These are phyloP conservation scores for Pantherophis guttatus DNA, from an alignment of 2,113 vertebrate genomes.

Conservation along the genomic window DNA sequence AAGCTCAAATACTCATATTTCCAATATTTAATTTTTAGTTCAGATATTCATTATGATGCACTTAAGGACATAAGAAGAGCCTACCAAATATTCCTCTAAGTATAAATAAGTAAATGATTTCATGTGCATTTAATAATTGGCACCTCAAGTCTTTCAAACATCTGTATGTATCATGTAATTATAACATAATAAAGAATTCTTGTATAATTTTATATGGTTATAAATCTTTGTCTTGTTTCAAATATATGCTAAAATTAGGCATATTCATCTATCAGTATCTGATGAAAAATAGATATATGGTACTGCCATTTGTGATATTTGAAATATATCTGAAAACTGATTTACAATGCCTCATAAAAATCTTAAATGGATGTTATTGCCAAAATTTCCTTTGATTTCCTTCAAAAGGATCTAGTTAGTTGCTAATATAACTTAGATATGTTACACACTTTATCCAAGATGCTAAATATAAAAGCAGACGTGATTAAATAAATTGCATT, in stretches of 20 bases:
- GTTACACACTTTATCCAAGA: slow-evolving; percentile 27
- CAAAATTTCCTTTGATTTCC: slow-evolving; percentile 15
- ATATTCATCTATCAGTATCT: slow-evolving; percentile 36
- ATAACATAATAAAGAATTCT: slow-evolving; percentile 8
- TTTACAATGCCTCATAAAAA: slow-evolving; percentile 39
- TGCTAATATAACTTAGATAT: slow-evolving; percentile 29
- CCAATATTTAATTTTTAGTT: background rate
- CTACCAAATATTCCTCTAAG: background rate
- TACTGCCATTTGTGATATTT: slow-evolving; percentile 24
- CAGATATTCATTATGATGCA: background rate
- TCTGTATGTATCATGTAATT: background rate
- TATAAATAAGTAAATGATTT: slow-evolving; percentile 13
- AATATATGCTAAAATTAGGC: slow-evolving; percentile 17
- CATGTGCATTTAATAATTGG: background rate
- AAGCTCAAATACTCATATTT: background rate
- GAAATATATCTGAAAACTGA: slow-evolving; percentile 42
- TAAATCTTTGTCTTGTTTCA: slow-evolving; percentile 28
- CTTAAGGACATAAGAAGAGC: background rate
- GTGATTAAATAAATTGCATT: slow-evolving; percentile 24
- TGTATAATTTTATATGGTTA: background rate
- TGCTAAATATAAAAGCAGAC: slow-evolving; percentile 29
- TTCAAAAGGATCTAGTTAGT: slow-evolving; percentile 42
- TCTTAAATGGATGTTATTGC: slow-evolving; percentile 30
- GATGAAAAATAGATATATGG: slow-evolving; percentile 32
- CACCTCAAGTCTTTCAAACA: slow-evolving; percentile 14